These are phyloP conservation scores for Toxostoma redivivum DNA, from an alignment of 2,113 vertebrate genomes.

Conservation along the genomic window DNA sequence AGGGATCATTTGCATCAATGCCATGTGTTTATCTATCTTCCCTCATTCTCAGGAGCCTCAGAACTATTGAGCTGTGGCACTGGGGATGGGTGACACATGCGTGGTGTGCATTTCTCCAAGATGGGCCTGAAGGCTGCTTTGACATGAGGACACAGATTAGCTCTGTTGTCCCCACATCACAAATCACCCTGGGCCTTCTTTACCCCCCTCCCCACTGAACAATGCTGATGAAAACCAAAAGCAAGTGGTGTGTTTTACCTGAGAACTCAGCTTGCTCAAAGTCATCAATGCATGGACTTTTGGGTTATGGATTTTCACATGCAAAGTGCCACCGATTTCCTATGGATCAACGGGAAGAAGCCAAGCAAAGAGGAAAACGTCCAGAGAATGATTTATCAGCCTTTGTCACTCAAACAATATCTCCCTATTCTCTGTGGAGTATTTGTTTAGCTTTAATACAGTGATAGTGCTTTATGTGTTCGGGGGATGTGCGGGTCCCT, in stretches of 20 bases:
- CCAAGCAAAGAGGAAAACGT: slow-evolving; percentile 22
- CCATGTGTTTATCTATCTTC: neutral
- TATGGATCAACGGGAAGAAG: slow-evolving; percentile 28
- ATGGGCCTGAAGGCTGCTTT: neutral
- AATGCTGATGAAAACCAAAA: neutral
- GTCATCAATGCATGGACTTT: neutral
- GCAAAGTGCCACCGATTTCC: neutral
- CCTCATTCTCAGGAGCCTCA: neutral
- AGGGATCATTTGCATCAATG: neutral
- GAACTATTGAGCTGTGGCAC: neutral
- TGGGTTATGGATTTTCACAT: slow-evolving; percentile 23
- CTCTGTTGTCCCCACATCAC: neutral
- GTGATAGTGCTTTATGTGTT: neutral
- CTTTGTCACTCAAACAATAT: neutral
- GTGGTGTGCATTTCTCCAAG: neutral
- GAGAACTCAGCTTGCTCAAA: neutral
- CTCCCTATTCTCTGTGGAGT: neutral
- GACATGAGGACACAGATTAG: neutral
- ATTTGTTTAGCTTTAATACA: neutral
- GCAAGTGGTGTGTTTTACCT: neutral
- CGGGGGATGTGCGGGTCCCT: neutral
- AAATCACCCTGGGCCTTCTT: neutral
- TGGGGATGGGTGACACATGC: fast-evolving
- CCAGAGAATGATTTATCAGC: slow-evolving; percentile 33
- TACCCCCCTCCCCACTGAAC: neutral